Evolutionary conservation across 2,888 invertebrate species (phyloP).

Genomic region (Rotaria socialis): DNA sequence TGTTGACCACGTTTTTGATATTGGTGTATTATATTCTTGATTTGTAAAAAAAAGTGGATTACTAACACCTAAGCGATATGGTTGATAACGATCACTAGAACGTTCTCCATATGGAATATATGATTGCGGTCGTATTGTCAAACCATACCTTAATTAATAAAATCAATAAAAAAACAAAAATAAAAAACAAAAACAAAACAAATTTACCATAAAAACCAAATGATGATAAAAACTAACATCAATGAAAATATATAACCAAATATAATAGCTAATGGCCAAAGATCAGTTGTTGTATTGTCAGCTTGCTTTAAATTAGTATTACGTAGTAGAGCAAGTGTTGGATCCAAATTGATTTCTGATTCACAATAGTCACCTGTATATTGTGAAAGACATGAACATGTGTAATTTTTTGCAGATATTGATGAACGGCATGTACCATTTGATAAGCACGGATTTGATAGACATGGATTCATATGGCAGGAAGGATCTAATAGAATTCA

Average conservation of each 20-base stretch:
- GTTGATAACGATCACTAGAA: neutral
- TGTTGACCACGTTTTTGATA: neutral
- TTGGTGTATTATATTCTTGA: conserved; percentile 1
- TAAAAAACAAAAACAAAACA: neutral
- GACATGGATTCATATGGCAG: conserved; percentile 9
- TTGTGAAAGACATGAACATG: conserved; percentile 40
- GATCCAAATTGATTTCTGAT: conserved; percentile 5
- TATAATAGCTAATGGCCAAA: conserved; percentile 45
- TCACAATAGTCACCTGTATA: conserved; percentile 42
- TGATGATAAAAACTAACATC: conserved; percentile 45
- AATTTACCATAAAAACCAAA: conserved; percentile 46
- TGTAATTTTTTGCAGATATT: conserved; percentile 13
- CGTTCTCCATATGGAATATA: conserved; percentile 1
- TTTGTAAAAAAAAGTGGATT: conserved; percentile 35
- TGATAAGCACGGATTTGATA: conserved; percentile 19
- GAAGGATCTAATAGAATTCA: neutral
- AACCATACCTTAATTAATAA: conserved; percentile 19
- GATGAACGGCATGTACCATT: conserved; percentile 18
- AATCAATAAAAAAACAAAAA: too few species aligned
- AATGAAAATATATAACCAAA: conserved; percentile 46
- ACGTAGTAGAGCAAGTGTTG: neutral
- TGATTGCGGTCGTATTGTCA: conserved; percentile 10
- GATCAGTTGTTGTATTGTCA: neutral
- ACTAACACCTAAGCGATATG: conserved; percentile 22
- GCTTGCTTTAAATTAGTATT: neutral